These are phyloP conservation scores for Synanthedon myopaeformis DNA, from an alignment of 2,888 invertebrate species.

Conservation along the genomic window DNA sequence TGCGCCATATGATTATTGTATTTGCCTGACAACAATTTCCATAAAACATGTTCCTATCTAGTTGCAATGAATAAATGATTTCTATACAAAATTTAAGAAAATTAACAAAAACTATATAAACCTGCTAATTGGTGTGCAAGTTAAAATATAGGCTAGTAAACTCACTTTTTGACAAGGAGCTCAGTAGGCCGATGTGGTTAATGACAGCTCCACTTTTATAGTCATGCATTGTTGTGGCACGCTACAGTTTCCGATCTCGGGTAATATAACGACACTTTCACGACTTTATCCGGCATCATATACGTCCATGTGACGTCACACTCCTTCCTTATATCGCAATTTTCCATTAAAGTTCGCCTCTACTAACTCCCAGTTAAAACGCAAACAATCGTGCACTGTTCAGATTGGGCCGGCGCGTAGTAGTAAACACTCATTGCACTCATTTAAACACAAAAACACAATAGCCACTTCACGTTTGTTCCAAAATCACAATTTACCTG, in stretches of 20 bases:
- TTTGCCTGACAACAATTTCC: no score
- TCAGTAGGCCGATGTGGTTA: constrained; percentile 59
- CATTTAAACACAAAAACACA: constrained; percentile 33
- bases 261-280: constrained; percentile 58
- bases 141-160: constrained; percentile 20
- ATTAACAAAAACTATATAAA: no score
- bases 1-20: no score
- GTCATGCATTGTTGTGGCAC: constrained; percentile 56
- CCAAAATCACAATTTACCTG: constrained; percentile 76
- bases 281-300: constrained; percentile 64
- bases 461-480: constrained; percentile 15
- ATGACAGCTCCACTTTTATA: constrained; percentile 60
- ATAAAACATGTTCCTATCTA: no score
- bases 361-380: constrained; percentile 34
- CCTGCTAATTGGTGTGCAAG: no score
- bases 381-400: constrained; percentile 16
- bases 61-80: no score
- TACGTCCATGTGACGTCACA: constrained; percentile 59
- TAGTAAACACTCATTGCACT: constrained; percentile 58
- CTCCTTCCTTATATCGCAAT: constrained; percentile 46
- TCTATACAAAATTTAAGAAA: no score
- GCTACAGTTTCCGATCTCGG: constrained; percentile 46
- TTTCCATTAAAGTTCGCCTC: constrained; percentile 41
- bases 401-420: constrained; percentile 23
- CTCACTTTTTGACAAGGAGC: constrained; percentile 63